Evolutionary conservation across 2,888 invertebrate genomes (phyloP).

Genomic region (Lasioglossum zephyrum): DNA sequence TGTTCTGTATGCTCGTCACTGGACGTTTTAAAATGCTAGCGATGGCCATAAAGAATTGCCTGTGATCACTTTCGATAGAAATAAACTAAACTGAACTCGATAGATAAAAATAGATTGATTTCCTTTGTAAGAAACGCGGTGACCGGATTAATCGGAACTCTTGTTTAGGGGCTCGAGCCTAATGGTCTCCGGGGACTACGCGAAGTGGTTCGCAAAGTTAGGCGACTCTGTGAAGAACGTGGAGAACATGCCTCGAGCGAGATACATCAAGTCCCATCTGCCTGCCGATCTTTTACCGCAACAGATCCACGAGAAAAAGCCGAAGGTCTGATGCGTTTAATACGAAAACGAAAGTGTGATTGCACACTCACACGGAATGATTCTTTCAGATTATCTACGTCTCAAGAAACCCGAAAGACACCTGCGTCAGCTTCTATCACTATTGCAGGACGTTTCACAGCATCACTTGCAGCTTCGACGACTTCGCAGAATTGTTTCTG

Average conservation of each 20-base stretch:
- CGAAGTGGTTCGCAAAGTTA: constrained; percentile 82
- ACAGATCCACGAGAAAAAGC: constrained; percentile 86
- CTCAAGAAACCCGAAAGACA: constrained; percentile 95
- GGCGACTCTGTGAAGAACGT: constrained; percentile 91
- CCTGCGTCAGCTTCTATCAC: constrained; percentile 94
- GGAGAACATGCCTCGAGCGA: constrained; percentile 88
- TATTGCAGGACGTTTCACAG: constrained; percentile 91
- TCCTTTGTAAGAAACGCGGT: too few species aligned
- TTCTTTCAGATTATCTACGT: constrained; percentile 91
- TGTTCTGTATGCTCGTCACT: too few species aligned
- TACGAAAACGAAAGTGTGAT: neutral
- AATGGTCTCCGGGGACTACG: constrained; percentile 78
- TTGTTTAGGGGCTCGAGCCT: constrained; percentile 76
- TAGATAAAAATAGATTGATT: too few species aligned
- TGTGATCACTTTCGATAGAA: too few species aligned
- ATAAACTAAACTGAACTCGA: too few species aligned
- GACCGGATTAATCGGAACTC: neutral
- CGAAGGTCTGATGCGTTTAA: constrained; percentile 86
- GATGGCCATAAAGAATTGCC: neutral
- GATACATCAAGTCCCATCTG: constrained; percentile 91
- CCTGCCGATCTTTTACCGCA: constrained; percentile 90
- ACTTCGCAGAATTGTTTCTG: constrained; percentile 91
- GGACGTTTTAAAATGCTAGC: neutral
- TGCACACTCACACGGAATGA: neutral
- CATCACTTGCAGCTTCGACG: constrained; percentile 88